Evolutionary conservation across 2,113 vertebrate species (phyloP).

Genomic region (Orcinus orca): DNA sequence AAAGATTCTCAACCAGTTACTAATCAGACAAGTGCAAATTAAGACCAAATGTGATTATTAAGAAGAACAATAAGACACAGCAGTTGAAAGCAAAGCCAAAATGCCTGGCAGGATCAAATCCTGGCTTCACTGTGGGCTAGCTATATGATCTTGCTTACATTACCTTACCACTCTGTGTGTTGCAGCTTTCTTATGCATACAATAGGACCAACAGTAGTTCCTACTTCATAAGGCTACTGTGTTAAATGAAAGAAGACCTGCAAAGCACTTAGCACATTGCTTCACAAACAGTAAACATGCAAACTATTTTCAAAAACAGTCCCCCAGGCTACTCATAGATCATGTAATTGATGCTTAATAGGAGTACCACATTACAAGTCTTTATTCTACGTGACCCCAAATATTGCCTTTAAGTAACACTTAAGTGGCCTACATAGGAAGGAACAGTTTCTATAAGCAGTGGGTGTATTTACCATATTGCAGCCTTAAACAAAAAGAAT

Average conservation of each 20-base stretch:
- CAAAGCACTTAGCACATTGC: neutral
- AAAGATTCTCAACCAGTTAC: neutral
- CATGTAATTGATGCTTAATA: neutral
- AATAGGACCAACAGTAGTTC: neutral
- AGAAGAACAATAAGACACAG: neutral
- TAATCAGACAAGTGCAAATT: conserved; percentile 13
- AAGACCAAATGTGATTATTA: neutral
- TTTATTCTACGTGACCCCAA: neutral
- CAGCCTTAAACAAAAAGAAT: neutral
- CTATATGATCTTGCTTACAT: neutral
- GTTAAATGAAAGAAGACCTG: neutral
- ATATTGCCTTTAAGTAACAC: neutral
- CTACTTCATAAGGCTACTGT: neutral
- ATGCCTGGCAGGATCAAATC: neutral
- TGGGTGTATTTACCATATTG: neutral
- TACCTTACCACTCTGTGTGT: too few relatives aligned
- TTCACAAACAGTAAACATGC: neutral
- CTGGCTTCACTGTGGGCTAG: rapidly evolving
- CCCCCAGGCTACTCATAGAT: neutral
- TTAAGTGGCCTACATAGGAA: neutral
- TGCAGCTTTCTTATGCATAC: neutral
- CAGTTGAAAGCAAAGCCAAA: neutral
- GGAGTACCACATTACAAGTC: neutral
- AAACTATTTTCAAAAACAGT: neutral
- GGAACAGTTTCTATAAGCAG: neutral